These are phyloP conservation scores for Hybognathus amarus DNA, from an alignment of 2,797 vertebrate species.

Conservation along the genomic window DNA sequence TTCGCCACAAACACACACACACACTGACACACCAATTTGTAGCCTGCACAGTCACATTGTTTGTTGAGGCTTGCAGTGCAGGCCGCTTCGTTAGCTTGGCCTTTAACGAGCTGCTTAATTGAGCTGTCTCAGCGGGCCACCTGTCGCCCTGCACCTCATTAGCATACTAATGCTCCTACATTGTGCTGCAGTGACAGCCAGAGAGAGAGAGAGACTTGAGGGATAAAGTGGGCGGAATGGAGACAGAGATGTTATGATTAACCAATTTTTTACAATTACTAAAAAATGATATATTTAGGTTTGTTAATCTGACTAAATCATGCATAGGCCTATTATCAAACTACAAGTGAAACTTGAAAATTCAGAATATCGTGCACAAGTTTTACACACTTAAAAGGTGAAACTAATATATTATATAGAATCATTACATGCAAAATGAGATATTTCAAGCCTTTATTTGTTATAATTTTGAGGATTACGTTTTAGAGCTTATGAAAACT, in stretches of 20 bases:
- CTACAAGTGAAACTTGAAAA: too few species aligned
- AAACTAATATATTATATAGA: too few species aligned
- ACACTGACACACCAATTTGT: constrained; percentile 82
- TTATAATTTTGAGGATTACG: too few species aligned
- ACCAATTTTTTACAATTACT: constrained; percentile 4
- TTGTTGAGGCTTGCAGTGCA: constrained; percentile 91
- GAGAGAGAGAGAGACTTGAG: constrained; percentile 74
- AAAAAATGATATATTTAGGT: neutral
- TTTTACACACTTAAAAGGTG: too few species aligned
- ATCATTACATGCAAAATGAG: too few species aligned
- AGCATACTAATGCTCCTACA: constrained; percentile 99
- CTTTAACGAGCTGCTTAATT: constrained; percentile 99
- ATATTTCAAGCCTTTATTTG: too few species aligned
- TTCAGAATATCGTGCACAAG: too few species aligned
- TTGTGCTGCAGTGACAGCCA: constrained; percentile 83
- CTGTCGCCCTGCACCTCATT: constrained; percentile 99
- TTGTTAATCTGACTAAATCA: neutral
- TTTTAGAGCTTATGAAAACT: too few species aligned
- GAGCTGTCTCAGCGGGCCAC: constrained; percentile 99
- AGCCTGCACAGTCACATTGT: constrained; percentile 97
- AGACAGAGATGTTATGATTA: constrained; percentile 34
- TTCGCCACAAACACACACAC: constrained; percentile 23
- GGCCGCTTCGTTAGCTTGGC: constrained; percentile 98
- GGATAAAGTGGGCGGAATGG: constrained; percentile 12
- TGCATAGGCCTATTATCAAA: neutral